phyloP scores from a whole-genome alignment of 2,888 invertebrate species.

The Xanthia togata region DNA sequence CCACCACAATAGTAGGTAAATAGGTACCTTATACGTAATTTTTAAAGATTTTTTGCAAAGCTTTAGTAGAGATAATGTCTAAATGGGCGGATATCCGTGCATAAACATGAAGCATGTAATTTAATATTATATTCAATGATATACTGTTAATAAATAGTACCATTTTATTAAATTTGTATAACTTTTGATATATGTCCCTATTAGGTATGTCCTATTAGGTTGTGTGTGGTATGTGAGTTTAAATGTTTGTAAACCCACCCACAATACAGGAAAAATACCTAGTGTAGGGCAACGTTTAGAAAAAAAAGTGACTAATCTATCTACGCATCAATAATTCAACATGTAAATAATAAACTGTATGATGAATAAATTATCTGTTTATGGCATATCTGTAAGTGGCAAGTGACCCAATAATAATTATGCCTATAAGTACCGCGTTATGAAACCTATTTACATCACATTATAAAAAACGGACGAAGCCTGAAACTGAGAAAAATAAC shows the following conservation, averaged over 20 bases:
- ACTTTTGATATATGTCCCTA: no score
- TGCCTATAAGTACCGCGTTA: not conserved
- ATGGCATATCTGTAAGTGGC: not conserved
- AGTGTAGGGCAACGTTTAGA: no score
- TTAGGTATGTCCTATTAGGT: slow-evolving; percentile 4
- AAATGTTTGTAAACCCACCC: no score
- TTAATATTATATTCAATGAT: not conserved
- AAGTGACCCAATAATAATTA: not conserved
- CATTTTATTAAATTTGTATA: not conserved
- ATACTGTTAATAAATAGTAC: slow-evolving; percentile 2
- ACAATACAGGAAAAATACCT: no score
- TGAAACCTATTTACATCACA: not conserved
- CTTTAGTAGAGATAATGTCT: slow-evolving; percentile 1
- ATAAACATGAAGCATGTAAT: not conserved
- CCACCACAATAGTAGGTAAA: no score
- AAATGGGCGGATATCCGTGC: not conserved
- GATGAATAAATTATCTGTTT: not conserved
- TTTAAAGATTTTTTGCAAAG: not conserved
- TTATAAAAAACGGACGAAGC: not conserved
- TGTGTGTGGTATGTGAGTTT: no score
- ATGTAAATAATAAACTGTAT: not conserved
- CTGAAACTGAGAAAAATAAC: not conserved
- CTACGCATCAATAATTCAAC: not conserved
- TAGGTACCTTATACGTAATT: not conserved
- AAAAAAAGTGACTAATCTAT: not conserved